These are phyloP conservation scores for Hycleus phaleratus DNA, from an alignment of 1,140 invertebrate genomes.

Conservation along the genomic window DNA sequence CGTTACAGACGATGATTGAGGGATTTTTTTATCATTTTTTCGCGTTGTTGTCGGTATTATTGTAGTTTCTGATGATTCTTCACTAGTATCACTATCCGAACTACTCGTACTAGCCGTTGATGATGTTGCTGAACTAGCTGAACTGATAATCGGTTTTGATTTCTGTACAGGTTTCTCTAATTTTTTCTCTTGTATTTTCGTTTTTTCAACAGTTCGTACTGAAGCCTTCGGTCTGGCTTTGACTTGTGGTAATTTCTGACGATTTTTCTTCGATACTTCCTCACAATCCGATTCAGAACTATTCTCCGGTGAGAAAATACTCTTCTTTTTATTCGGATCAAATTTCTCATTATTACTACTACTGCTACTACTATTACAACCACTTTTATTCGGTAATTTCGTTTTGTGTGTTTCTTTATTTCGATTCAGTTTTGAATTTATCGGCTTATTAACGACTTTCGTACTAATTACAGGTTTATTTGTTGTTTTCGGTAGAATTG, in stretches of 20 bases:
- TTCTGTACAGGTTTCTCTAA: slow-evolving; percentile 33
- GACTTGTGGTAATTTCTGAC: slow-evolving; percentile 15
- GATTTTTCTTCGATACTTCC: slow-evolving; percentile 22
- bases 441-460: slow-evolving; percentile 2
- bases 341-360: slow-evolving; percentile 32
- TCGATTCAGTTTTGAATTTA: slow-evolving; percentile 2
- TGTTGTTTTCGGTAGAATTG: slow-evolving; percentile 41
- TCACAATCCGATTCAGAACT: slow-evolving; percentile 63
- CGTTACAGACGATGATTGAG: background rate
- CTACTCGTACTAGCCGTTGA: slow-evolving; percentile 35
- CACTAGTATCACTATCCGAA: slow-evolving; percentile 39
- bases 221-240: slow-evolving; percentile 38
- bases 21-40: slow-evolving; percentile 19
- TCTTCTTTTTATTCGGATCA: slow-evolving; percentile 64
- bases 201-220: slow-evolving; percentile 32
- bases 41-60: slow-evolving; percentile 33
- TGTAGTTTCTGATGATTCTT: slow-evolving; percentile 31
- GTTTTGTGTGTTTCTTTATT: slow-evolving; percentile 22
- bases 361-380: slow-evolving; percentile 4
- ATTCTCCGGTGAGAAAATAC: slow-evolving; percentile 75
- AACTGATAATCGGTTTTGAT: slow-evolving; percentile 40
- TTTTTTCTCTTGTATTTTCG: slow-evolving; percentile 32
- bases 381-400: slow-evolving; percentile 23
- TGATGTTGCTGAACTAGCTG: slow-evolving; percentile 41
- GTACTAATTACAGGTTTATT: slow-evolving; percentile 9